Evolutionary conservation across 2,113 vertebrate genomes (phyloP).

Genomic region (Nibea albiflora): DNA sequence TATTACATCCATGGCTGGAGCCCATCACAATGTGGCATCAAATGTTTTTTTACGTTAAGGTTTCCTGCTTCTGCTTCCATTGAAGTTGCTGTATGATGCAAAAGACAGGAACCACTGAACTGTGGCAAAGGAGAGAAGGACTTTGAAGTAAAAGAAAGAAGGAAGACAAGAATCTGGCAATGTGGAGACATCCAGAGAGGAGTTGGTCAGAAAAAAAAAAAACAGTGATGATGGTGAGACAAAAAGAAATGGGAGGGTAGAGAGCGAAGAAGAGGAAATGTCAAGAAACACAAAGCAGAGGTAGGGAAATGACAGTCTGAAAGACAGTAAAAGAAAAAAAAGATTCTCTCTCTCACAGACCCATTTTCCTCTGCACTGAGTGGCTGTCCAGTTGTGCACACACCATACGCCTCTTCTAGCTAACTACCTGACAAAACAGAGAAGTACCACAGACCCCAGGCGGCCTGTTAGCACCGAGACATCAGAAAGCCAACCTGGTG

Average conservation of each 20-base stretch:
- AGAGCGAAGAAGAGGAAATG: constrained; percentile 1
- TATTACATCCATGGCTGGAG: not conserved
- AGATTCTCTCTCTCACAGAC: constrained; percentile 9
- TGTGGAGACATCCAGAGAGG: not conserved
- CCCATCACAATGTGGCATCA: constrained; percentile 13
- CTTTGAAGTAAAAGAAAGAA: constrained; percentile 13
- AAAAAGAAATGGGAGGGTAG: constrained; percentile 2
- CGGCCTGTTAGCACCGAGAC: constrained; percentile 31
- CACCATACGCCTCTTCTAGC: constrained; percentile 16
- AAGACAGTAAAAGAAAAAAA: constrained; percentile 20
- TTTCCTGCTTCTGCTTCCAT: not conserved
- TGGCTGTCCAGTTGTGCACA: constrained; percentile 47
- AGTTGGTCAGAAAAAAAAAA: constrained; percentile 12
- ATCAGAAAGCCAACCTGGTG: constrained; percentile 45
- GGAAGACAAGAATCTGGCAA: constrained; percentile 14
- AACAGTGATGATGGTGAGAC: constrained; percentile 23
- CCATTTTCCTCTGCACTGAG: constrained; percentile 25
- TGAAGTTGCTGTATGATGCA: constrained; percentile 1
- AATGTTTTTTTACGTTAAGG: constrained; percentile 44
- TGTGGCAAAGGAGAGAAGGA: constrained; percentile 3
- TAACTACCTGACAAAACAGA: constrained; percentile 69
- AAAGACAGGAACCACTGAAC: constrained; percentile 14
- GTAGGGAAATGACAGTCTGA: constrained; percentile 31
- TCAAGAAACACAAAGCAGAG: constrained; percentile 27
- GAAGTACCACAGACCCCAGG: constrained; percentile 13